Base-by-base conservation (phyloP, 2,888 invertebrate species). In the Drosophila cyrtoloma region DNA sequence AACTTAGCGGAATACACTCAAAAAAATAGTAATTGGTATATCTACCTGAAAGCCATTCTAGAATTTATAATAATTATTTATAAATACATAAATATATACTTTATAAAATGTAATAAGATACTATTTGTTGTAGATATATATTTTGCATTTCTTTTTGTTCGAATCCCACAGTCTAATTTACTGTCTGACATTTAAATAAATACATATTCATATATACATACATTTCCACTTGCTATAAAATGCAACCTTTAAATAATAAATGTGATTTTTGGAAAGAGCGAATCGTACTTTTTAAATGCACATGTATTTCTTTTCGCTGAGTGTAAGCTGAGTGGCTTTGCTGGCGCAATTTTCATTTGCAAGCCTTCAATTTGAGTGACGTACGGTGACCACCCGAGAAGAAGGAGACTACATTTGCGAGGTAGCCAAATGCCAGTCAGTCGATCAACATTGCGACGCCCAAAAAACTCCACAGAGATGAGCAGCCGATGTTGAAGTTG, bases 361-460 rank as follows among this genome's bases (percentile, higher is more conserved):
- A 74, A 84, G 78, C 84, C 89, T 83, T 89, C 90, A 89, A 86
- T 82, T 83, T 88, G 88, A 86, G 81, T 88, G 90, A 90, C 89
- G 81, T 83, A 72, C 87, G 74, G 66, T 78, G 90, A 77, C 90
- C 88, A 89, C 88, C 90, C 89, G 86, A 88, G 81, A 78, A 58
- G 75, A 42, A 32, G 69, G 67, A 55, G 68, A 71, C 66, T 73
- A 44, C 67, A 74, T 71, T 74, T 78, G 71, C 77, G 75, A 77
- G 86, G 85, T 78, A 89, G 88, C 89, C 82, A 80, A 85, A 71
- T 85, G 88, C 76, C 86, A 88, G 73, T 83, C 84, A 77, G 56
- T 60, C 75, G 67, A 62, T 32, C 60, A 60, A 62, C 62, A 57
- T 44, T 28, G 32, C 64, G 52, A 60, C 73, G 73, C 73, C 73